Evolutionary conservation across 2,113 vertebrate species (phyloP), one percentile per base, ranked within the genome.

Genomic region (Nannospalax galili): DNA sequence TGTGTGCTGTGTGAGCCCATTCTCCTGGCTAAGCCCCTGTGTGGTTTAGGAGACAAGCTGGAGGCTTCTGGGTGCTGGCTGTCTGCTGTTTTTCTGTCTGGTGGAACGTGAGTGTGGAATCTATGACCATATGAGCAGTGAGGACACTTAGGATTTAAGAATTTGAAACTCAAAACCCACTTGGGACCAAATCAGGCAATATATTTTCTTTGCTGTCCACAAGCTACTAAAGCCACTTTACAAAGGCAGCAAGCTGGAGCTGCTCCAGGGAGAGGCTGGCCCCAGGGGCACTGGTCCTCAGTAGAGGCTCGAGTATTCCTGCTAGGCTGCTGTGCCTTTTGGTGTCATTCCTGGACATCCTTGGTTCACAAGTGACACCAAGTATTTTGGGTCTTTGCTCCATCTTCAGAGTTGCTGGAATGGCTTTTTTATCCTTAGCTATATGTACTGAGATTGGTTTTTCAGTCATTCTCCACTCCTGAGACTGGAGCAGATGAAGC

Each of bases 91-190:
- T 75, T 37, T 73, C 11, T 52, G 24, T 1, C 30, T 81, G 37
- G 80, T 45, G 60, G 35, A 30, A 75, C 1, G 5, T 1, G 40
- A 24, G 30, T 32, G 73, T n/a, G 32, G 35, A 35, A 40, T n/a
- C 35, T 64, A 42, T n/a, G n/a, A 52, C 24, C 26, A 30, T 7
- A 30, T 64, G 56, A 58, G n/a, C 8, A 52, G 45, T 65, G 82
- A 69, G 7, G 4, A 2, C 12, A 14, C 12, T 84, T 78, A 69
- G 37, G 74, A 91, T 77, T 52, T 80, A 24, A 22, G 70, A 62
- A 64, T 73, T 74, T 79, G 82, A 65, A 96, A 90, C 73, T 75
- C 52, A 91, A 62, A 94, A 72, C 35, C 79, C 67, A 81, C 73
- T 75, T 72, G 79, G 32, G 37, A 81, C 65, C 16, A 42, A 85